Evolutionary conservation across 1,140 invertebrate genomes (phyloP).

Genomic region (Drosophila funebris): DNA sequence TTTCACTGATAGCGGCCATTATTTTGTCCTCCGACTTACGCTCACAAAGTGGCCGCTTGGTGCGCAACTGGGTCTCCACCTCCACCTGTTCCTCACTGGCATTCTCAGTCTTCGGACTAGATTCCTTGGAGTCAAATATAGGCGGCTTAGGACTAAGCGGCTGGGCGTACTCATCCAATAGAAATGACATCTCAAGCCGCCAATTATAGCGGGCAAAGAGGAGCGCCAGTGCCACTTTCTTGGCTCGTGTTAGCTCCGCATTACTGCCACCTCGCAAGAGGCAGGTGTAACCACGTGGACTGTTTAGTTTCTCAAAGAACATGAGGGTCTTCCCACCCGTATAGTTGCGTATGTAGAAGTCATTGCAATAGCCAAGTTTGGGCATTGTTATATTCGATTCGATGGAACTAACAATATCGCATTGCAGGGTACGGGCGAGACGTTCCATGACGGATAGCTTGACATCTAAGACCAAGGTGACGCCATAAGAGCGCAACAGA

Average conservation of each 20-base stretch:
- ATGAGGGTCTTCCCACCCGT: slow-evolving; percentile 92
- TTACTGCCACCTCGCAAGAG: slow-evolving; percentile 91
- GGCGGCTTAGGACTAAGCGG: slow-evolving; percentile 82
- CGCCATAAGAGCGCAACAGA: slow-evolving; percentile 89
- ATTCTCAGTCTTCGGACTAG: slow-evolving; percentile 60
- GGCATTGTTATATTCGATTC: slow-evolving; percentile 93
- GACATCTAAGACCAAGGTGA: slow-evolving; percentile 95
- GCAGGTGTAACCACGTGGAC: slow-evolving; percentile 94
- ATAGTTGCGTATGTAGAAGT: slow-evolving; percentile 91
- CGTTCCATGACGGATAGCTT: slow-evolving; percentile 93
- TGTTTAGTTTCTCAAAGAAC: slow-evolving; percentile 96
- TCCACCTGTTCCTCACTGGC: slow-evolving; percentile 34
- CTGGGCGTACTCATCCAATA: slow-evolving; percentile 88
- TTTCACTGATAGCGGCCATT: slow-evolving; percentile 84
- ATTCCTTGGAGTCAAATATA: slow-evolving; percentile 80
- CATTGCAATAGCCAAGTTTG: slow-evolving; percentile 93
- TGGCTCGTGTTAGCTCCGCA: slow-evolving; percentile 92
- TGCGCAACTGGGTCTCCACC: slow-evolving; percentile 35
- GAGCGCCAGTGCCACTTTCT: slow-evolving; percentile 92
- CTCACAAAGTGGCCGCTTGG: slow-evolving; percentile 48
- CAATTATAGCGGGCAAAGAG: slow-evolving; percentile 95
- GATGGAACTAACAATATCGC: slow-evolving; percentile 94
- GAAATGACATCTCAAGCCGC: slow-evolving; percentile 94
- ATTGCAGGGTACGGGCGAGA: slow-evolving; percentile 92
- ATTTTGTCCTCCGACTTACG: slow-evolving; percentile 84